Conservation (phyloP, 2,888 invertebrate genomes). For the Candidula unifasciata region DNA sequence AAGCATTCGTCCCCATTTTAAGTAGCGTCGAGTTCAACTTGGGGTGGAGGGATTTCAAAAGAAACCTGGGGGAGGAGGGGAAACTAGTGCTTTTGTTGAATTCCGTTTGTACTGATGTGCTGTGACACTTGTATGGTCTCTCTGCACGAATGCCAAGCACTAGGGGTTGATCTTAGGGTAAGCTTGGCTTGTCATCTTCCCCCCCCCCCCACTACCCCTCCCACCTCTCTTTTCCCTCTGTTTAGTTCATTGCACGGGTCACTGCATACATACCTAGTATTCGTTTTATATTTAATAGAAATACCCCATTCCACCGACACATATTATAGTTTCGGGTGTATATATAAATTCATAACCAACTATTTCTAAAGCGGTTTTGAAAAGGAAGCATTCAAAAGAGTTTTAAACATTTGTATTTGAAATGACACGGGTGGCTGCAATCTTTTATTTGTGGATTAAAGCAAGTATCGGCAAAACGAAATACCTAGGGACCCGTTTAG, state of each 20-base stretch:
- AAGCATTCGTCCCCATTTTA: not conserved
- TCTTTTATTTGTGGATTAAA: no score
- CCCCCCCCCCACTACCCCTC: not conserved
- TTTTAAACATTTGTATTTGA: no score
- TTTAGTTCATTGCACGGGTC: not conserved
- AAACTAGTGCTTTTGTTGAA: not conserved
- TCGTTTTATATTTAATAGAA: no score
- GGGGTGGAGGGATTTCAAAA: slow-evolving; percentile 5
- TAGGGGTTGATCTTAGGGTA: not conserved
- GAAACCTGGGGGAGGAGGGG: not conserved
- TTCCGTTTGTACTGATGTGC: not conserved
- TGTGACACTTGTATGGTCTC: not conserved
- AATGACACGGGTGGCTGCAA: no score
- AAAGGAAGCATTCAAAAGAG: not conserved
- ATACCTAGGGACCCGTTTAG: no score
- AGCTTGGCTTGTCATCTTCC: not conserved
- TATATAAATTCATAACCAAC: slow-evolving; percentile 21
- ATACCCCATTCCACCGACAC: not conserved
- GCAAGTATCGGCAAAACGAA: no score
- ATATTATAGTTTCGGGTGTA: not conserved
- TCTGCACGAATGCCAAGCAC: not conserved
- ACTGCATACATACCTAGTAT: not conserved
- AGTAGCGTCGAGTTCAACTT: not conserved
- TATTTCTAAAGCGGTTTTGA: slow-evolving; percentile 5
- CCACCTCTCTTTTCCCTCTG: not conserved